Base-by-base conservation (phyloP, 2,113 vertebrate species). In the Pantherophis guttatus region DNA sequence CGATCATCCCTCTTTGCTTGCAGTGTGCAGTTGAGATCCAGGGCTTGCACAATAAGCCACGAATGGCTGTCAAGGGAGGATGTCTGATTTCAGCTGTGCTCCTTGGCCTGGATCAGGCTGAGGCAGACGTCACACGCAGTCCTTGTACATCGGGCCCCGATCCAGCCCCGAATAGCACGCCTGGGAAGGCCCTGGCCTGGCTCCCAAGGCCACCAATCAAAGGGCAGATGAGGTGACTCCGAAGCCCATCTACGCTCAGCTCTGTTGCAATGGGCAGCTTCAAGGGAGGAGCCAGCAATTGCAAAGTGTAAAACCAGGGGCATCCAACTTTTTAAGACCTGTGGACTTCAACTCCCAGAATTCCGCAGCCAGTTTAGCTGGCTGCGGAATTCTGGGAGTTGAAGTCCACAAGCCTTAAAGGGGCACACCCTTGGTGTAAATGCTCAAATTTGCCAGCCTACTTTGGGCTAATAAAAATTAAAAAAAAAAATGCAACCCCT, bases 101-200 rank as follows among this genome's bases (percentile, higher is more conserved):
- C 17, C 33, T 70, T 70, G 65, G 65, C 65, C 12, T 44, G 17
- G 33, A 3, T 8, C 7, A 39, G 33, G 15, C 33, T 1, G 2
- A 9, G 33, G 75, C 7, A 81, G 33, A 39, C 8, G 12, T n/a
- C 24, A 26, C 8, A 3, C 9, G 0, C 23, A 0, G 1, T 1
- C 33, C 33, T 39, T 39, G 5, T 0, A 39, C 3, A 33, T 21
- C 15, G 17, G 17, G 33, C 33, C 70, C 75, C 8, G 0, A 44
- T 44, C 33, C 75, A 81, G 33, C 7, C 70, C 26, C 26, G 0
- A 5, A 13, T 13, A 6, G 62, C 29, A n/a, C 33, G 65, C 12
- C 29, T 33, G 65, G 65, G 65, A 70, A 0, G 29, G 29, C 29
- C 29, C 65, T 33, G 65, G 65, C 29, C 29, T 7, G 29, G 13